Conservation (phyloP, 2,113 vertebrate genomes). For the Cavia aperea region DNA sequence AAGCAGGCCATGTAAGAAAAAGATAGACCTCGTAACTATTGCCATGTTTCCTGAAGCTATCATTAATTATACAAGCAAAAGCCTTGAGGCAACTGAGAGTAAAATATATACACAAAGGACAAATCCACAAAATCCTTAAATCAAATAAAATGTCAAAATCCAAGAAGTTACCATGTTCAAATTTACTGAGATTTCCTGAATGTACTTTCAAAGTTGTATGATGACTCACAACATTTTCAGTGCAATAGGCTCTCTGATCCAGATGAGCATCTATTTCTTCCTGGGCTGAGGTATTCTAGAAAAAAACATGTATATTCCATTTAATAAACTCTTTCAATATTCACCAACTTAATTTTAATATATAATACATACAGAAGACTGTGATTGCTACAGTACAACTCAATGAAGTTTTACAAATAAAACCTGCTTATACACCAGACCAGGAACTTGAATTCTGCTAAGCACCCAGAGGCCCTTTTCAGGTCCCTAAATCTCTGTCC, state of each 20-base stretch:
- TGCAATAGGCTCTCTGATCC: neutral
- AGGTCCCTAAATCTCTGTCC: accelerated
- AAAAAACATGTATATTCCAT: neutral
- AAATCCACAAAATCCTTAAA: neutral
- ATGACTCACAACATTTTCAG: neutral
- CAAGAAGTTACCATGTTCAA: neutral
- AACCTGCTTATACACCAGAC: neutral
- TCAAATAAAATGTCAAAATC: neutral
- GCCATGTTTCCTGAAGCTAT: neutral
- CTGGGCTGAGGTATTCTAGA: neutral
- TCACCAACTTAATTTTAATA: neutral
- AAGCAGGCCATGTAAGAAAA: neutral
- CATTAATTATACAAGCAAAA: neutral
- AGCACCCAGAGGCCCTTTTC: neutral
- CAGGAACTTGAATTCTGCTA: no score
- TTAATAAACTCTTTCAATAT: neutral
- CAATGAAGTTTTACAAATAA: neutral
- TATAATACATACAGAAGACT: neutral
- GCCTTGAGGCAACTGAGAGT: neutral
- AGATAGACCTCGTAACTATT: neutral
- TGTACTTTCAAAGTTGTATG: neutral
- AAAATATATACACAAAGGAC: neutral
- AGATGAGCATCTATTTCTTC: neutral
- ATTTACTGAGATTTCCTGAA: neutral
- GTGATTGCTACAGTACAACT: neutral